Evolutionary conservation across 2,113 vertebrate genomes (phyloP), one percentile per base, ranked within the genome.

Genomic region (Spizaetus ornatus): DNA sequence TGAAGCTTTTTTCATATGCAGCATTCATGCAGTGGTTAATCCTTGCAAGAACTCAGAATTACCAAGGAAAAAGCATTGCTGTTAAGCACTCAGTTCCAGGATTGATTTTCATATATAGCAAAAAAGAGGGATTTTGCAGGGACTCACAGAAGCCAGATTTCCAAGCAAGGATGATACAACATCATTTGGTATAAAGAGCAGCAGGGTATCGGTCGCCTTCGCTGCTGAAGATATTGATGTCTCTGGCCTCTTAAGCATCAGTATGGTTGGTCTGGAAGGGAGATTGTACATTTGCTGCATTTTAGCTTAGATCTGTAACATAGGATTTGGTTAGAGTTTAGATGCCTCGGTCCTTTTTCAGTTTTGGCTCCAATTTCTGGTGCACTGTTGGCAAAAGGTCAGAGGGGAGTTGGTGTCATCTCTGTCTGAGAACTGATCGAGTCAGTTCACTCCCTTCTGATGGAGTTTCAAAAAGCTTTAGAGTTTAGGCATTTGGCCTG

Each of bases 301-400:
- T 79, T 82, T 40, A 53, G 29, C 40, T 93, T 69, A 5, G 29
- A 19, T 79, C 26, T 18, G 3, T 93, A 76, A 43, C 9, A 5
- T 15, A 10, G 43, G 20, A 38, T 56, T 53, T 48, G 18, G 21
- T 11, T 36, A 18, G 16, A 67, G 5, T 52, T 92, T 42, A 36
- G 21, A 13, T 76, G 19, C 20, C 61, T 87, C 4, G 0, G 26
- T 78, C 19, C 16, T n/a, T 66, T 65, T 50, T 42, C 0, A 0
- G 8, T 43, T 59, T 87, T 61, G 34, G 9, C 21, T 80, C 32
- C 9, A 10, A 31, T 72, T 93, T 27, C 52, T 7, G 3, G 16
- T 79, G 34, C 26, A 19, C 12, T 31, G 19, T 11, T 58, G 36
- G 14, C 14, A 83, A 43, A 86, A 56, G 67, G 47, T 48, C 23